Conservation (phyloP, 2,113 vertebrate genomes). For the Phainopepla nitens region DNA sequence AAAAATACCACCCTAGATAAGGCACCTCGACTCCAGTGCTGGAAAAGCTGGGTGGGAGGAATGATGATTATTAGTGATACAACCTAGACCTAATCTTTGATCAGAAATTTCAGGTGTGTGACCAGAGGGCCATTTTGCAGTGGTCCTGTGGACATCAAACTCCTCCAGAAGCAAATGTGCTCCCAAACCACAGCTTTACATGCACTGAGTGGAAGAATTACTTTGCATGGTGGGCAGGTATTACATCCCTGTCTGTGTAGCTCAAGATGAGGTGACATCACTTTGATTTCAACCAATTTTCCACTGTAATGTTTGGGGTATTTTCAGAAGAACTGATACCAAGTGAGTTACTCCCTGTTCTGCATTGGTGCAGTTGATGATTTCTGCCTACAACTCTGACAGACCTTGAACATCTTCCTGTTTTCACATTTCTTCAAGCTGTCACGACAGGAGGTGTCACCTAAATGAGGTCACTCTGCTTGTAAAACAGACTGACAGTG, state of each 20-base stretch:
- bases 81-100: not conserved
- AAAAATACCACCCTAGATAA: not conserved
- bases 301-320: not conserved
- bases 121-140: not conserved
- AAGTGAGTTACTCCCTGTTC: not conserved
- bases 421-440: not conserved
- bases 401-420: not conserved
- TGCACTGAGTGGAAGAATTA: rapidly evolving
- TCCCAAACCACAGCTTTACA: not conserved
- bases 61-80: not conserved
- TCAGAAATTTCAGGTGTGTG: not conserved
- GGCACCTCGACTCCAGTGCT: not conserved
- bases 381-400: not conserved
- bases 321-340: slow-evolving; percentile 45
- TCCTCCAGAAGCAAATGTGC: too few relatives aligned
- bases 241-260: not conserved
- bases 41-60: not conserved
- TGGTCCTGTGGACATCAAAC: not conserved
- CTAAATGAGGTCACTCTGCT: not conserved
- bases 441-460: not conserved
- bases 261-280: not conserved
- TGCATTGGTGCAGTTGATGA: not conserved
- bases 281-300: not conserved
- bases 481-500: not conserved
- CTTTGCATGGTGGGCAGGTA: not conserved